Base-by-base conservation (phyloP, 2,797 vertebrate species). In the Paedocypris micromegethes region DNA sequence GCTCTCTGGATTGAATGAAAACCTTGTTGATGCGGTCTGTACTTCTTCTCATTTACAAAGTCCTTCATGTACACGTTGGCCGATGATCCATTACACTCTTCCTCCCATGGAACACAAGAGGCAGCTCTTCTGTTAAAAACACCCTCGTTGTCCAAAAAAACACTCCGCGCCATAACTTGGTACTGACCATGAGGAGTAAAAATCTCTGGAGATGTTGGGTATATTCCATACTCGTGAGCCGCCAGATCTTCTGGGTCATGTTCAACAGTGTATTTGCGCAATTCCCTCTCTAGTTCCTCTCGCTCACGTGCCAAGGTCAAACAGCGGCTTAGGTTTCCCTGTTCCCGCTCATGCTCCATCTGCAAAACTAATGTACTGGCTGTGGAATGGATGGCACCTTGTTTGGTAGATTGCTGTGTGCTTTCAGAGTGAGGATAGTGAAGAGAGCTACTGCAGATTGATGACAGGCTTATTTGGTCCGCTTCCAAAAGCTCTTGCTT, bases 321-420 rank as follows among this genome's bases (percentile, higher is more conserved):
- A 66, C 90, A 92, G 38, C 68, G 86, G 58, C 76, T 90, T 39
- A 92, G 83, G 81, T 91, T 91, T 3, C 88, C 88, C 5, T 50
- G 76, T 67, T 91, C 90, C 4, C 86, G 80, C 77, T 92, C 90
- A 3, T 89, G 88, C 71, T 91, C 90, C 90, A 92, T 92, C 58
- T 92, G 90, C n/a, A 90, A 88, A 57, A 91, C 87, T 61, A 92
- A 78, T 5, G 77, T 40, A 52, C 88, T 90, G 4, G 86, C 88
- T 0, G 83, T 83, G 0, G 78, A 75, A 0, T 77, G 77, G 53
- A 82, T 78, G 55, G 70, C 73, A 0, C 76, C 61, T 56, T 73
- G 41, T 0, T 87, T 87, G 7, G 86, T 74, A 5, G 85, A 76
- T 0, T 83, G 83, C 52, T 81, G 86, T 44, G 70, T 70, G 5